Base-by-base conservation (phyloP, 2,113 vertebrate species). In the Ranitomeya imitator region DNA sequence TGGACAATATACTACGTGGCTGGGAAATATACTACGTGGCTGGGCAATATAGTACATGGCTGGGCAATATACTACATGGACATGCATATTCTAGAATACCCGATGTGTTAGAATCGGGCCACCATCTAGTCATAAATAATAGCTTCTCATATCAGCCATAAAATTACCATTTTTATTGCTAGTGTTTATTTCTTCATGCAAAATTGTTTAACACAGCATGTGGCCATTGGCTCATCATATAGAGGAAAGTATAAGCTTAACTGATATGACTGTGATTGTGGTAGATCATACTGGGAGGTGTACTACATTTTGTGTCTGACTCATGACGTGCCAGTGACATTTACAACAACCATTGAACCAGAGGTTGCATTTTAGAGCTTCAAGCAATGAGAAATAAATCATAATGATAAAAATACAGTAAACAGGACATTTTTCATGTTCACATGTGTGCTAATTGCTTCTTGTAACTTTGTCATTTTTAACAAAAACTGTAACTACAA, bases 201-300 rank as follows among this genome's bases (percentile, higher is more conserved):
- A 55, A 79, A 79, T 57, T 57, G 77, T 54, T 54, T 14, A 57
- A 79, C 71, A 74, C 71, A 74, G 71, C 71, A 74, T 74, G 71
- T 45, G 13, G 77, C 52, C 10, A 11, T 52, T 79, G 77, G 15
- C 52, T 79, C 52, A 79, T 52, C 21, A 15, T 11, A n/a, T 0
- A 15, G 77, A 2, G 57, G 77, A 78, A 78, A 78, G 51, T 55
- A 19, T 26, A 23, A n/a, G 77, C 12, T 57, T 79, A 79, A 79
- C 11, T n/a, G 54, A 55, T 79, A 79, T 57, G 76, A 79, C 77
- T 1, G 52, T 55, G n/a, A 78, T 54, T 79, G 23, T n/a, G 54
- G 77, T 57, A 54, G 57, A 57, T 78, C 52, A 51, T 78, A 19
- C 51, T 78, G 74, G 19, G 54, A 21, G 74, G 9, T 51, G 2